Base-by-base conservation (phyloP, 2,888 invertebrate genomes). In the Troglohyphantes excavatus region DNA sequence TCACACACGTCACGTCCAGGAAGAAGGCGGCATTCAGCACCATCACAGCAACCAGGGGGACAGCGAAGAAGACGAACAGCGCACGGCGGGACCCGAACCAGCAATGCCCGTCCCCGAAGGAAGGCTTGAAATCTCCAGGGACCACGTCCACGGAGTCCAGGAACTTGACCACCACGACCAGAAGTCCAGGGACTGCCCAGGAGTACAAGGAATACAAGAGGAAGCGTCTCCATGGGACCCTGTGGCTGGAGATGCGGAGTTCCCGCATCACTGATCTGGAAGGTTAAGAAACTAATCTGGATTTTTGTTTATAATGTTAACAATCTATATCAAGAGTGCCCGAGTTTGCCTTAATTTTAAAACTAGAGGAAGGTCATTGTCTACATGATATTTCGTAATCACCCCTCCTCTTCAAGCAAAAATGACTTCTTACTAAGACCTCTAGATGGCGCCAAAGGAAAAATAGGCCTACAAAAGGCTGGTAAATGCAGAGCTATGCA, bases 41-140 rank as follows among this genome's bases (percentile, higher is more conserved):
- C 93, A 94, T 93, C 63, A 94, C 93, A 63, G 93, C 91, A 19
- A 93, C 93, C 46, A 94, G 92, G 0, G 95, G 95, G 3, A 93
- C 93, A 1, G 94, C 94, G 91, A 95, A 95, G 92, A 94, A 94
- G 2, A 94, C 91, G 9, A 95, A 92, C n/a, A 95, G 93, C 0
- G 94, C 94, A 87, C 93, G 93, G 3, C 94, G 93, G 65, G 94
- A 94, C 9, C 94, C 94, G 92, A 95, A 94, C 95, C 95, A 95
- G 91, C 95, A 95, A 9, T 92, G 33, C 26, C 93, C 92, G 17
- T 91, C 90, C 0, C 94, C 95, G 92, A 95, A 95, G 72, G 92
- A 92, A 0, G 95, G 95, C 65, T 93, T 93, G 89, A 93, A 93
- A 0, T 90, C 90, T 11, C 83, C 87, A 0, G 92, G 92, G 59